These are phyloP conservation scores for Oreohelix idahoensis DNA, from an alignment of 1,140 invertebrate genomes.

Conservation along the genomic window DNA sequence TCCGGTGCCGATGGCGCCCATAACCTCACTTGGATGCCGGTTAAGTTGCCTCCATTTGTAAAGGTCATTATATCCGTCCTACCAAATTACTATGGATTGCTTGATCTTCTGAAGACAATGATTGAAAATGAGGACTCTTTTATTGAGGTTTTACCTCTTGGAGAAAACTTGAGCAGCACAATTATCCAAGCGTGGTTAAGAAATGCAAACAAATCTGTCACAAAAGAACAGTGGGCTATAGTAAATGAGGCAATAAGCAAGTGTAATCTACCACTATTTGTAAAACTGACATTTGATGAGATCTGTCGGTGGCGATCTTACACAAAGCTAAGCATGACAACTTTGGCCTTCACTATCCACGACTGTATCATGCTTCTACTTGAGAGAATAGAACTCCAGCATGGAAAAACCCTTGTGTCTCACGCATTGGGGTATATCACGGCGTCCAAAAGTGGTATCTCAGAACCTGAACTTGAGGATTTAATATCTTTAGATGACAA, in stretches of 20 bases:
- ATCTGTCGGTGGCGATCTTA: slow-evolving; percentile 97
- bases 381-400: slow-evolving; percentile 70
- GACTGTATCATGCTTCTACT: slow-evolving; percentile 94
- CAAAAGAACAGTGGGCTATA: slow-evolving; percentile 85
- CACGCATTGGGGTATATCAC: slow-evolving; percentile 72
- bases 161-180: slow-evolving; percentile 90
- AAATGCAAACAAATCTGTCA: slow-evolving; percentile 90
- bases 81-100: slow-evolving; percentile 68
- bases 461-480: slow-evolving; percentile 72
- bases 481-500: slow-evolving; percentile 77
- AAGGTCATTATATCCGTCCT: slow-evolving; percentile 86
- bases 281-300: slow-evolving; percentile 91
- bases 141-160: slow-evolving; percentile 75
- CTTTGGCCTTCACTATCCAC: slow-evolving; percentile 94
- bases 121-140: slow-evolving; percentile 92
- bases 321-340: slow-evolving; percentile 91
- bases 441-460: slow-evolving; percentile 70
- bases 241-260: slow-evolving; percentile 91
- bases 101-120: slow-evolving; percentile 82
- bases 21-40: slow-evolving; percentile 96
- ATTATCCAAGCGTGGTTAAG: slow-evolving; percentile 96
- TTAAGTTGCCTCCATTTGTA: slow-evolving; percentile 88
- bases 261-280: slow-evolving; percentile 96
- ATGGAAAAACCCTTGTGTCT: slow-evolving; percentile 70
- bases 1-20: slow-evolving; percentile 95